These are phyloP conservation scores for Paragorgia papillata DNA, from an alignment of 92 coral and sea anemone genomes.

Conservation along the genomic window DNA sequence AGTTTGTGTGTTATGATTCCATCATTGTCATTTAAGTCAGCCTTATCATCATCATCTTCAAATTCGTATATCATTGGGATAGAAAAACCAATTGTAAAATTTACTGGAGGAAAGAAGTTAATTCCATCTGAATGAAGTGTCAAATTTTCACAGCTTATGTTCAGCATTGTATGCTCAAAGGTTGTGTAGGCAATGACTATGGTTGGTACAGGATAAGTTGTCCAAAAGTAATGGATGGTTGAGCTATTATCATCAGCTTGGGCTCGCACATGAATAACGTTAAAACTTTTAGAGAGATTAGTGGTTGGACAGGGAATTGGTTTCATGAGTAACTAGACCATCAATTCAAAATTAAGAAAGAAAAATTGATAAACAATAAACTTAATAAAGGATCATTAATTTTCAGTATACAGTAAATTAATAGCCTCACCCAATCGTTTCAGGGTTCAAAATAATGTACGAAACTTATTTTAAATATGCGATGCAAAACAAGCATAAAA, in stretches of 20 bases:
- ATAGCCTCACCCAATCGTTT: too few relatives aligned
- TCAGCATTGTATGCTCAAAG: not conserved
- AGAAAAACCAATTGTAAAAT: constrained; percentile 70
- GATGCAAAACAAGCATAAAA: too few relatives aligned
- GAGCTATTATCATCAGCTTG: constrained; percentile 58
- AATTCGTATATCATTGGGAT: constrained; percentile 72
- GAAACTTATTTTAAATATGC: too few relatives aligned
- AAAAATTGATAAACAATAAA: too few relatives aligned
- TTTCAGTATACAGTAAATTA: too few relatives aligned
- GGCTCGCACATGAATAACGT: constrained; percentile 60
- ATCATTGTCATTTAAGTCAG: constrained; percentile 46
- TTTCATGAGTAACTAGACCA: not conserved
- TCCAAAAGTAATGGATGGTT: constrained; percentile 86
- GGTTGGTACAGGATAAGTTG: constrained; percentile 71
- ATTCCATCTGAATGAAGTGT: constrained; percentile 31
- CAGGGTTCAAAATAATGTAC: too few relatives aligned
- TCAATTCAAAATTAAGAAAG: too few relatives aligned
- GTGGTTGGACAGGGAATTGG: not conserved
- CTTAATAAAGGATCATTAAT: too few relatives aligned
- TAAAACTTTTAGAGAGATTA: not conserved
- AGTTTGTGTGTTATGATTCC: constrained; percentile 12
- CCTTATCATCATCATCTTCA: constrained; percentile 74
- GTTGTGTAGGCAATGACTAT: constrained; percentile 77
- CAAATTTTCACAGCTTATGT: constrained; percentile 38
- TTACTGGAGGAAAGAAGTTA: constrained; percentile 40